Percentiles rank a stretch among this genome's conserved stretches.
phyloP scores from a whole-genome alignment of 2,888 invertebrate species.

The Napeogenes inachia region DNA sequence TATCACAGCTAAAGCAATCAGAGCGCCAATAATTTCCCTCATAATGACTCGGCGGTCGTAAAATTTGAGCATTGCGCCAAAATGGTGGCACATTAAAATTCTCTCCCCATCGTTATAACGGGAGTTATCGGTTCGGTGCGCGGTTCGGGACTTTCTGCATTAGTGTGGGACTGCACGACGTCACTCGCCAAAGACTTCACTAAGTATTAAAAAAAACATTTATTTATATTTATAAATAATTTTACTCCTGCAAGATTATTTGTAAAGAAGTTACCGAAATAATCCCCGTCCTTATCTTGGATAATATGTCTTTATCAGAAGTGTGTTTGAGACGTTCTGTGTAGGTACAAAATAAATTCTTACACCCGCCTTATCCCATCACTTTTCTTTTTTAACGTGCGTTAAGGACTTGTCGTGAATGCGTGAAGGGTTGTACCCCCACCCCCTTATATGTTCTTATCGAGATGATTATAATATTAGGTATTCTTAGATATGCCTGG shows the following conservation, averaged over 20 bases:
- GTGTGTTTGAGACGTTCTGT: background rate
- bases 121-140: slow-evolving; percentile 71
- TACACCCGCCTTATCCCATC: slow-evolving; percentile 64
- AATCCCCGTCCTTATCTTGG: too few relatives aligned
- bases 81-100: slow-evolving; percentile 78
- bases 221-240: too few relatives aligned
- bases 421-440: slow-evolving; percentile 68
- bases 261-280: too few relatives aligned
- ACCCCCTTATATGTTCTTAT: slow-evolving; percentile 69
- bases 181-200: too few relatives aligned
- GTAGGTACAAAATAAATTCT: slow-evolving; percentile 62
- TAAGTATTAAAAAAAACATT: too few relatives aligned
- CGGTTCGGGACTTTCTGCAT: slow-evolving; percentile 51
- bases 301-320: too few relatives aligned
- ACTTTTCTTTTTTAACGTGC: slow-evolving; percentile 77
- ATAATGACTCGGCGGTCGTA: slow-evolving; percentile 75
- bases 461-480: slow-evolving; percentile 29
- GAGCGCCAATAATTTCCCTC: slow-evolving; percentile 77
- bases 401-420: slow-evolving; percentile 75
- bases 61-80: slow-evolving; percentile 78
- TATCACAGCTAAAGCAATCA: slow-evolving; percentile 77
- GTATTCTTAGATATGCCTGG: slow-evolving; percentile 5
- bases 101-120: slow-evolving; percentile 76
- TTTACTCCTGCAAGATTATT: too few relatives aligned
- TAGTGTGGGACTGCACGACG: slow-evolving; percentile 21